Evolutionary conservation across 2,888 invertebrate species (phyloP), one percentile per base, ranked within the genome.

Genomic region (Cosmia trapezina): DNA sequence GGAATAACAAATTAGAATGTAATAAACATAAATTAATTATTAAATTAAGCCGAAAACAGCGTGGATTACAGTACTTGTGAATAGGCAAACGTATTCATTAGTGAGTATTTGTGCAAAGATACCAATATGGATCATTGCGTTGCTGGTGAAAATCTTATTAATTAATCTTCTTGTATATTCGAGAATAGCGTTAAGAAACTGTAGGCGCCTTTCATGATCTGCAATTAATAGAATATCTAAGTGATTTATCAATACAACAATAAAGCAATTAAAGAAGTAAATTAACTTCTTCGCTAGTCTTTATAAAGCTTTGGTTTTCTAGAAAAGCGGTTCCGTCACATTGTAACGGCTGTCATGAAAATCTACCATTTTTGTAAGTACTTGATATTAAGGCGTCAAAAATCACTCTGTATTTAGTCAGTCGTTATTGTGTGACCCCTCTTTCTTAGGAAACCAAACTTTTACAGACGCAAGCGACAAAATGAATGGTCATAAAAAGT

Each of bases 201-300:
- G 87, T 94, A 94, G 1, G 93, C 87, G 2, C 91, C 89, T 84
- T 92, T 94, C 47, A 94, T 82, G 8, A 94, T 91, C 94, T 94
- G 92, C 53, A 83, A 72, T 60, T 60, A 71, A 56, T 17, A 53
- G n/a, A n/a, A n/a, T n/a, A n/a, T n/a, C n/a, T n/a, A 41, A n/a
- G 22, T 63, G 9, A 41, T 53, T 33, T 43, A 33, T 41, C 11
- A 57, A 72, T 53, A 45, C 14, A 72, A 45, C 14, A 72, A 41
- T 7, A 41, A 62, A 73, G 14, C 7, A 47, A 45, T 14, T 59
- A 41, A 11, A 41, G 22, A 22, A 60, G 1, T 33, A 1, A 12
- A 33, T 14, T 19, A n/a, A 62, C 33, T n/a, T n/a, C n/a, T n/a
- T n/a, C 28, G 28, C 28, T 28, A 28, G 28, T 28, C 28, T 28